Conservation (phyloP, 2,888 invertebrate species). For the Lycia hirtaria region DNA sequence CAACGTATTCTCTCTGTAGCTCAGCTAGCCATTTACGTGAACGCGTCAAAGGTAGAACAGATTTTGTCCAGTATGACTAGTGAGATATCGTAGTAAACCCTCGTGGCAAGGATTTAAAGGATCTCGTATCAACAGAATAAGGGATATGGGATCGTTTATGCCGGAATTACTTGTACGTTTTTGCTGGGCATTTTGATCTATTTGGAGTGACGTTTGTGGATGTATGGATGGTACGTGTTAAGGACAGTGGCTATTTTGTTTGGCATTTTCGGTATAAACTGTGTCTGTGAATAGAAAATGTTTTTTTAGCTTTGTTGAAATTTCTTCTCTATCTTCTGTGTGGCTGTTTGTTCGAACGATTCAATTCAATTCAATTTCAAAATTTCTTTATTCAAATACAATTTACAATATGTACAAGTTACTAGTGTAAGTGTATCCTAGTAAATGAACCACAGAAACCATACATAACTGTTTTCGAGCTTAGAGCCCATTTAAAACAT, state of each 20-base stretch:
- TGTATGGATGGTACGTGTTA: conserved; percentile 14
- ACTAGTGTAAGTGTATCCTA: no score
- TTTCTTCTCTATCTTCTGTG: no score
- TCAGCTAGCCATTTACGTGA: conserved; percentile 5
- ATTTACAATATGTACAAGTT: no score
- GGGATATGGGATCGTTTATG: conserved; percentile 60
- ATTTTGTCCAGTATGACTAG: conserved; percentile 8
- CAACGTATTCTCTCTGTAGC: conserved; percentile 24
- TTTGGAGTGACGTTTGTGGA: conserved; percentile 43
- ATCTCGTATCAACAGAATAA: conserved; percentile 60
- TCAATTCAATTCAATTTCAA: no score
- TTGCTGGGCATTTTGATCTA: conserved; percentile 56
- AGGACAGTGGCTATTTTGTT: background rate
- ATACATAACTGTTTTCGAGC: no score
- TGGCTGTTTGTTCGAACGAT: no score
- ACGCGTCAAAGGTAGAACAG: conserved; percentile 7
- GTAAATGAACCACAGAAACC: no score
- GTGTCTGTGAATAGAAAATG: no score
- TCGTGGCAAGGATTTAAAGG: conserved; percentile 66
- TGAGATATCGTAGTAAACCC: conserved; percentile 37
- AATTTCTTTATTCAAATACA: no score
- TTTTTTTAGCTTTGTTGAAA: no score
- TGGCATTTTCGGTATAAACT: background rate
- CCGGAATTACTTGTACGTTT: conserved; percentile 61
- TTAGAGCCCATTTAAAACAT: no score